Conservation (phyloP, 2,113 vertebrate species). For the Neoarius graeffei region DNA sequence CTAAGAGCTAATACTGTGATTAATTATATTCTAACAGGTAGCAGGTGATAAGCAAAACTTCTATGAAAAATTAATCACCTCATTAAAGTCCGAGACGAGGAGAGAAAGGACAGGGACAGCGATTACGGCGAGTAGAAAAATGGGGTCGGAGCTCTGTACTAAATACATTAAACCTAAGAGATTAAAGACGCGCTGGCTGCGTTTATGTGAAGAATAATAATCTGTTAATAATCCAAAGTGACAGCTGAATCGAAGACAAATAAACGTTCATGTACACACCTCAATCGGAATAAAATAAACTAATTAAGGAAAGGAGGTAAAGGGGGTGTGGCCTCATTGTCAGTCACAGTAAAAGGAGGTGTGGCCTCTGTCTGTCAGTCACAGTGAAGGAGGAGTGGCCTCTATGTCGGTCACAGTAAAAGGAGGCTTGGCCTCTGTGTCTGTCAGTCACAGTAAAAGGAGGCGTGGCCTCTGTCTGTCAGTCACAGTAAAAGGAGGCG, state of each 20-base stretch:
- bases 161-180: neutral
- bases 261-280: neutral
- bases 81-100: conserved; percentile 60
- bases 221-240: neutral
- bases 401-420: no score
- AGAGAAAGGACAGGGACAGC: conserved; percentile 51
- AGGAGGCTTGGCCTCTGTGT: neutral
- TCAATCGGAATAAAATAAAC: neutral
- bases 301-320: neutral
- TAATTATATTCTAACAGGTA: conserved; percentile 68
- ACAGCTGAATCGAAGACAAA: neutral
- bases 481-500: neutral
- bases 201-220: neutral
- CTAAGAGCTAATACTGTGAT: conserved; percentile 42
- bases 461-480: neutral
- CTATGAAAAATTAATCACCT: conserved; percentile 69
- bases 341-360: neutral
- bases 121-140: conserved; percentile 59
- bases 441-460: neutral
- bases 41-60: conserved; percentile 67
- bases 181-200: neutral
- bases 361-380: neutral
- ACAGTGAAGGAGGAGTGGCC: neutral
- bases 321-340: neutral
- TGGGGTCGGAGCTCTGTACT: neutral